Evolutionary conservation across 2,888 invertebrate genomes (phyloP).

Genomic region (Epistrophe grossulariae): DNA sequence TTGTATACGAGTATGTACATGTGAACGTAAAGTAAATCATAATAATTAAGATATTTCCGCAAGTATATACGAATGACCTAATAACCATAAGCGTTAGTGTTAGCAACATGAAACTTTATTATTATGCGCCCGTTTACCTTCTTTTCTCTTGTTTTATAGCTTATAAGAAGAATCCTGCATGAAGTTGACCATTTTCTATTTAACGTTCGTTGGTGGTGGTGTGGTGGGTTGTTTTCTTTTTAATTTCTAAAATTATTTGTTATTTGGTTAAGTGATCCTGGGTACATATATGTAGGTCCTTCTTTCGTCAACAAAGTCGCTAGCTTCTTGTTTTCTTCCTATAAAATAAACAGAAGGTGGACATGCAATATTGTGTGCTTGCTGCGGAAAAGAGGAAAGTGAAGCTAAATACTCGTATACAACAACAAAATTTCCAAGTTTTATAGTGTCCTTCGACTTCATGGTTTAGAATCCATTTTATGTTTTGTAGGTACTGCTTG

Average conservation of each 20-base stretch:
- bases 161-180: slow-evolving; percentile 8
- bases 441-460: slow-evolving; percentile 49
- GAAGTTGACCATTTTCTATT: slow-evolving; percentile 39
- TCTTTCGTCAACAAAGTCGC: slow-evolving; percentile 40
- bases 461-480: slow-evolving; percentile 58
- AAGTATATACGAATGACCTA: slow-evolving; percentile 58
- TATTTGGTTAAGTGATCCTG: slow-evolving; percentile 14
- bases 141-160: neutral
- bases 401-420: neutral
- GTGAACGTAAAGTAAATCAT: slow-evolving; percentile 52
- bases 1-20: neutral
- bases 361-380: slow-evolving; percentile 64
- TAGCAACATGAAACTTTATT: slow-evolving; percentile 59
- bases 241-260: slow-evolving; percentile 59
- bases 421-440: slow-evolving; percentile 10
- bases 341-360: slow-evolving; percentile 64
- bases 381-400: slow-evolving; percentile 14
- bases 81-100: slow-evolving; percentile 62
- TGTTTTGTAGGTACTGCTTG: slow-evolving; percentile 19
- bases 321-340: slow-evolving; percentile 30
- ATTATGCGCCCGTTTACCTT: slow-evolving; percentile 14
- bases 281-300: too few relatives aligned
- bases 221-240: slow-evolving; percentile 23
- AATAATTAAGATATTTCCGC: slow-evolving; percentile 38
- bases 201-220: neutral